Conservation (phyloP, 2,113 vertebrate genomes). For the Phaetusa simplex region DNA sequence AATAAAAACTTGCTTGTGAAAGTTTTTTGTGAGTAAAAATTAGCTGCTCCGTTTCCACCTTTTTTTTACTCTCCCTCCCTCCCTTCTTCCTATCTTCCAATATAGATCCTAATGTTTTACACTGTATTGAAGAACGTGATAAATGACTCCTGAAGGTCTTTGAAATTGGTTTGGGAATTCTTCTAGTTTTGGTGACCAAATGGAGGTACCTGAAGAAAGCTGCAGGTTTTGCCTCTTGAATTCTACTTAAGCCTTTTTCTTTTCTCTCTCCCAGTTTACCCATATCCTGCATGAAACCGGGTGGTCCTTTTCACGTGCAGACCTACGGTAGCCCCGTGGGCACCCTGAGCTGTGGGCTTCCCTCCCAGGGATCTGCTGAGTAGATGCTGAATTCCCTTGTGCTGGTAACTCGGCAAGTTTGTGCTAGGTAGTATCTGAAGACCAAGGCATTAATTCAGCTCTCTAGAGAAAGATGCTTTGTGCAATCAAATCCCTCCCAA, state of each 20-base stretch:
- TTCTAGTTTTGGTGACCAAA: neutral
- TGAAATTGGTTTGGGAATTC: neutral
- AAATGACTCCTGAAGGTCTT: accelerated
- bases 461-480: conserved; percentile 12
- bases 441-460: neutral
- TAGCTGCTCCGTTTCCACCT: neutral
- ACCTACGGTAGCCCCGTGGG: neutral
- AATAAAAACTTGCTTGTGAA: neutral
- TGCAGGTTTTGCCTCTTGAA: neutral
- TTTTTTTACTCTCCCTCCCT: accelerated
- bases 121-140: neutral
- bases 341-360: neutral
- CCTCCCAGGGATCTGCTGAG: neutral
- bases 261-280: neutral
- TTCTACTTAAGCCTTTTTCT: neutral
- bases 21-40: neutral
- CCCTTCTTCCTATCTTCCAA: neutral
- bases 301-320: neutral
- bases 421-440: neutral
- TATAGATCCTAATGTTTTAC: neutral
- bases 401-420: neutral
- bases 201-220: neutral
- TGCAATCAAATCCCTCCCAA: neutral
- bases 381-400: neutral
- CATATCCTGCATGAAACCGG: neutral